Base-by-base conservation (phyloP, 2,888 invertebrate species). In the Caenorhabditis sulstoni region DNA sequence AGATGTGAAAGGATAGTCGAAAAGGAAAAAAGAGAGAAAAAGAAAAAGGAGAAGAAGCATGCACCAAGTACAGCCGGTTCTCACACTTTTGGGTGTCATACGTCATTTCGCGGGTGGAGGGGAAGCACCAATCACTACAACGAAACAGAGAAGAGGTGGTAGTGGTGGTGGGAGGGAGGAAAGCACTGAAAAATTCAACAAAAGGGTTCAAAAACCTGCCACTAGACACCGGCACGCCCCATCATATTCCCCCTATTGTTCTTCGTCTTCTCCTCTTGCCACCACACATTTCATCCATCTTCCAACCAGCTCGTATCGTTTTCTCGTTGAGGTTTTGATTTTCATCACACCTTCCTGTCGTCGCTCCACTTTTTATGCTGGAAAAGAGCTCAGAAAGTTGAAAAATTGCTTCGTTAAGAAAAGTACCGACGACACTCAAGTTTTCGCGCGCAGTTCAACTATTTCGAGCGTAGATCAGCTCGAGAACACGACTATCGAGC, bases 321-420 rank as follows among this genome's bases (percentile, higher is more conserved):
- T 58, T 73, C 64, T 64, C 64, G 57, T 58, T 64, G 58, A 64
- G 64, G 64, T 64, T 64, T 44, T 73, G 58, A 73, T 64, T 71
- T 71, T 64, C 64, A 57, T 71, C 71, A 71, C 71, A 50, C 57
- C 39, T 73, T 73, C 58, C 58, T 73, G 73, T 73, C 64, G 50
- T 73, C 64, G 49, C 50, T 29, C 49, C 44, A 16, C 16, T 29
- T 37, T 22, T 12, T n/a, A 20, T 20, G 9, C 18, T 9, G 35
- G 58, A 58, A 67, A 68, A 35, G 59, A 29, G 1, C n/a, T n/a
- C n/a, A n/a, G n/a, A n/a, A n/a, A n/a, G n/a, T n/a, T n/a, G n/a
- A n/a, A n/a, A n/a, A n/a, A n/a, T n/a, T n/a, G 16, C 16, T 39
- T 22, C 49, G 50, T 61, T 20, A 53, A 70, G 70, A 70, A 70